A percentile compares a stretch with the other conserved stretches of the same genome.
Conservation (phyloP, 2,113 vertebrate species). For the Camelus dromedarius region DNA sequence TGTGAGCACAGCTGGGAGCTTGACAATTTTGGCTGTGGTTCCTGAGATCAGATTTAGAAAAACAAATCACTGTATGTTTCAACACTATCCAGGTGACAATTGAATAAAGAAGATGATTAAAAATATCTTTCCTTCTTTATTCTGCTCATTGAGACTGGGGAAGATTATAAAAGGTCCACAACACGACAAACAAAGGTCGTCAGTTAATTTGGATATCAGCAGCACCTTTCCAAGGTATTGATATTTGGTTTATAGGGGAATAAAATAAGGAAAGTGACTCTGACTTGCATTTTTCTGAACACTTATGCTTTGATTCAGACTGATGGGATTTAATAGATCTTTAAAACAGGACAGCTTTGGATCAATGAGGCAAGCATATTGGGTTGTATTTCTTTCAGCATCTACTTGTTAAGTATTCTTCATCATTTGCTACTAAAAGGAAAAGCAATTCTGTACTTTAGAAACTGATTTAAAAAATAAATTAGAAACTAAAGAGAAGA, state of each 20-base stretch:
- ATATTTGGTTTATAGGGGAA: background rate
- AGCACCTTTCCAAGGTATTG: background rate
- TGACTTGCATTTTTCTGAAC: background rate
- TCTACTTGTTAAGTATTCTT: background rate
- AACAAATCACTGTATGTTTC: constrained; percentile 43
- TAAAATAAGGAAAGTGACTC: background rate
- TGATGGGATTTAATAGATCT: background rate
- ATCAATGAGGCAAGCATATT: background rate
- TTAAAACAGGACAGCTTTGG: background rate
- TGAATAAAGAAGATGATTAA: constrained; percentile 41
- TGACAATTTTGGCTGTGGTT: background rate
- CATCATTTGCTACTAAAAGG: background rate
- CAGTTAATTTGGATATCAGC: background rate
- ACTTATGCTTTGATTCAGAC: background rate
- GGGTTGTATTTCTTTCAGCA: background rate
- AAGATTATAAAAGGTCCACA: background rate
- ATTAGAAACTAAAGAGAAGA: background rate
- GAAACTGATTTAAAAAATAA: background rate
- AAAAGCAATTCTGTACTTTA: background rate
- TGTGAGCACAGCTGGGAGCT: constrained; percentile 11
- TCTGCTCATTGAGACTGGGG: background rate
- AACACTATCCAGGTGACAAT: background rate
- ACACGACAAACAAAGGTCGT: background rate
- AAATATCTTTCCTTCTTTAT: background rate
- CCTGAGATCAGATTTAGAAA: background rate